Evolutionary conservation across 2,113 vertebrate species (phyloP).

Genomic region (Acrocephalus kingi): DNA sequence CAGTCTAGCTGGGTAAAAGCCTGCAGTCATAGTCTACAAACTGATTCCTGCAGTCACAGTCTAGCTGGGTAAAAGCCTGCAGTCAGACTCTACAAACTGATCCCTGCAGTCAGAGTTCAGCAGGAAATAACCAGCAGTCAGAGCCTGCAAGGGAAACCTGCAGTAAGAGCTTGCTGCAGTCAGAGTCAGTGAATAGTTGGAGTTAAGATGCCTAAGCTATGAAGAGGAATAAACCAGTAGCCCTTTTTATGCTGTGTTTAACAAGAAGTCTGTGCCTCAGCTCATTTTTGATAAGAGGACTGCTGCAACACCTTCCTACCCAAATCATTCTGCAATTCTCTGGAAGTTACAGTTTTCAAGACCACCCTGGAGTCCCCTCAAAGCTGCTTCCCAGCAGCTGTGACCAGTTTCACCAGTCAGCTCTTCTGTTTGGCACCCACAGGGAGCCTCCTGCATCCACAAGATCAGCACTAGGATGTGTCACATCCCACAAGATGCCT

Average conservation of each 20-base stretch:
- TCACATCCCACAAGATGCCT: background rate
- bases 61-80: too few relatives aligned
- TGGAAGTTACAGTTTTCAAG: background rate
- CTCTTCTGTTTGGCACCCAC: too few relatives aligned
- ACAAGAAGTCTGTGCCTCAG: background rate
- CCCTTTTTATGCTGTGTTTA: background rate
- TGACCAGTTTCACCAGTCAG: background rate
- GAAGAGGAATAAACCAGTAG: background rate
- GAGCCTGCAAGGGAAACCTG: too few relatives aligned
- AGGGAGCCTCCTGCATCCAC: background rate
- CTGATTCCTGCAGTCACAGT: too few relatives aligned
- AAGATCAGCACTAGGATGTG: background rate
- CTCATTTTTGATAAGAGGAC: background rate
- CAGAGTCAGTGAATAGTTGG: background rate
- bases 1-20: too few relatives aligned
- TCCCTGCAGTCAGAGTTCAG: too few relatives aligned
- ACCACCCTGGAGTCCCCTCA: too few relatives aligned
- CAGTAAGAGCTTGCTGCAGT: background rate
- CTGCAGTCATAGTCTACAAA: too few relatives aligned
- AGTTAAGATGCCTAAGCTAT: background rate
- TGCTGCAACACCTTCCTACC: background rate
- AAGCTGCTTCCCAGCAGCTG: background rate
- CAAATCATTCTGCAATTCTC: background rate
- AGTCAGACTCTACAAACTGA: too few relatives aligned
- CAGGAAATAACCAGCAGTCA: too few relatives aligned